Evolutionary conservation across 2,888 invertebrate genomes (phyloP).

Genomic region (Abrostola triplasia): DNA sequence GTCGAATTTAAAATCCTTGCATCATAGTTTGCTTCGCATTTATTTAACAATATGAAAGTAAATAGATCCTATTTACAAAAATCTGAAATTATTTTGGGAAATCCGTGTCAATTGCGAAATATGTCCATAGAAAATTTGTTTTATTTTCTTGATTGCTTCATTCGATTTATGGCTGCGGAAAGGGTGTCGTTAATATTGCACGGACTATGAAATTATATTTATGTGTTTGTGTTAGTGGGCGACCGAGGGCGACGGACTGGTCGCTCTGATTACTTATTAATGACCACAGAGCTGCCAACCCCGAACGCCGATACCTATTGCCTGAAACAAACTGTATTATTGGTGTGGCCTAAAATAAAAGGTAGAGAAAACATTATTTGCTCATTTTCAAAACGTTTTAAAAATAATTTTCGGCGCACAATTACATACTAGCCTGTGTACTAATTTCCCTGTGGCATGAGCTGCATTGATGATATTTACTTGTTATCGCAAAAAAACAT

Average conservation of each 20-base stretch:
- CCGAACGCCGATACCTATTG: conserved; percentile 73
- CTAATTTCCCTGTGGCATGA: no score
- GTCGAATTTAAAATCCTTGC: no score
- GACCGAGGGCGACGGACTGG: conserved; percentile 56
- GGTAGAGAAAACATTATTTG: no score
- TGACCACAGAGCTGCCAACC: conserved; percentile 67
- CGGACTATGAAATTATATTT: conserved; percentile 47
- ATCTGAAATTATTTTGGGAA: conserved; percentile 18
- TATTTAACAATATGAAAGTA: no score
- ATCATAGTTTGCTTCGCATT: no score
- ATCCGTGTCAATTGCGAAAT: conserved; percentile 18
- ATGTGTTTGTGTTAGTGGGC: conserved; percentile 49
- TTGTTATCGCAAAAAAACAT: no score
- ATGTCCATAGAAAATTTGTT: conserved; percentile 44
- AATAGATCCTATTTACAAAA: no score
- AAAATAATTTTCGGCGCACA: no score
- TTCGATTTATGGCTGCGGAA: conserved; percentile 57
- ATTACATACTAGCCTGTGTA: no score
- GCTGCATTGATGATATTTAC: no score
- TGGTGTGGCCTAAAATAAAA: conserved; percentile 64
- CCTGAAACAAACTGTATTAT: conserved; percentile 69
- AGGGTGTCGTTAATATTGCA: conserved; percentile 62
- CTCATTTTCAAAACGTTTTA: no score
- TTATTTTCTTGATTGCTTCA: conserved; percentile 54
- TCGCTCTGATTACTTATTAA: conserved; percentile 83